Base-by-base conservation (phyloP, 2,888 invertebrate species). In the Myopa tessellatipennis region DNA sequence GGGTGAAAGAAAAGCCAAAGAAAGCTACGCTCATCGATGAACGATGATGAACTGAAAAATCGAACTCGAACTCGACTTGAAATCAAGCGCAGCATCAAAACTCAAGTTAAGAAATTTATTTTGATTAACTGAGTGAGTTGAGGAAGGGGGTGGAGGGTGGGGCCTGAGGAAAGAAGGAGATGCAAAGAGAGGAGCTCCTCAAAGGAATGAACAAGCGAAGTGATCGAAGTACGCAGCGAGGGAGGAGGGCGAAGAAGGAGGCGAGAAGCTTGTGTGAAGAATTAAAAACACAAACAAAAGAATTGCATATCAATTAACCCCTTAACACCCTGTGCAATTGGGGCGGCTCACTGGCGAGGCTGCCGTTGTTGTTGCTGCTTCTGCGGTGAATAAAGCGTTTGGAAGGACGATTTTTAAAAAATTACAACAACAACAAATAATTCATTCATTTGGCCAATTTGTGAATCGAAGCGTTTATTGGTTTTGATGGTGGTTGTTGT, bases 261-360 rank as follows among this genome's bases (percentile, higher is more conserved):
- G 58, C 16, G 2, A 16, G 58, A 71, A 55, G 6, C 14, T 65
- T 68, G 67, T 58, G 74, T 18, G 55, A 58, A 68, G 50, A 74
- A 52, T 74, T 74, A 50, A 58, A 55, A 71, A 36, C 7, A 58
- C 18, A 52, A 74, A 58, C 18, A 52, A 74, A 45, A 68, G 50
- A 68, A 67, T 58, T 38, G 74, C 67, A 68, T 74, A 55, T 67
- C 74, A 74, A 74, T 74, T 74, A 74, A 74, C 74, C 67, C 74
- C 38, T 74, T 74, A 55, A 68, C 74, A 55, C 74, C 58, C 74
- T 38, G 14, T 18, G 55, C 74, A 67, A 74, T 74, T 74, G 74
- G 36, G 36, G 18, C 26, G 60, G 10, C 50, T 65, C 69, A 26
- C n/a, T 34, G 16, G 14, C 45, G 50, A 45, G 26, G 26, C 26